Percentiles rank a stretch among this genome's conserved stretches.
Conservation (phyloP, 2,888 invertebrate genomes). For the Dynastes grantii region DNA sequence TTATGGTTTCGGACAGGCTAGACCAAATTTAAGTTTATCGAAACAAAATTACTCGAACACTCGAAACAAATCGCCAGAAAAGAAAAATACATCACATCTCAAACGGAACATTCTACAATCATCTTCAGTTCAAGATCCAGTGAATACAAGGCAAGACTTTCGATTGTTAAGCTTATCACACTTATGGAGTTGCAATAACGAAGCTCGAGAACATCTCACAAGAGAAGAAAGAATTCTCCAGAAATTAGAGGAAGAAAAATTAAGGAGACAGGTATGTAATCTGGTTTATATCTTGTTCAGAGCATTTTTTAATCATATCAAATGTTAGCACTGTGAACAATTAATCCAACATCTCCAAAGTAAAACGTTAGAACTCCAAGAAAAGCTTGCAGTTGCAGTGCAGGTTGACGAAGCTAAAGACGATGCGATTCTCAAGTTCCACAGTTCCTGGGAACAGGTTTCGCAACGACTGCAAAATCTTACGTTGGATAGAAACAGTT, state of each 20-base stretch:
- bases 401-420: constrained; percentile 86
- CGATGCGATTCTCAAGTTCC: constrained; percentile 77
- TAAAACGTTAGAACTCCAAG: constrained; percentile 83
- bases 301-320: not conserved
- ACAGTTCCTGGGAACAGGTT: constrained; percentile 76
- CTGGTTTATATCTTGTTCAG: no score
- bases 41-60: not conserved
- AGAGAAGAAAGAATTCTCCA: constrained; percentile 60
- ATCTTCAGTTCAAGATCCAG: not conserved
- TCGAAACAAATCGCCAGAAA: not conserved
- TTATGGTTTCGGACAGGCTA: constrained; percentile 5
- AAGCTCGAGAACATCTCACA: constrained; percentile 36
- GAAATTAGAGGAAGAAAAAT: constrained; percentile 83
- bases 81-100: not conserved
- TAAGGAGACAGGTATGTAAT: constrained; percentile 80
- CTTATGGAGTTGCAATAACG: constrained; percentile 74
- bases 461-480: constrained; percentile 64
- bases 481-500: constrained; percentile 64
- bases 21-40: constrained; percentile 10
- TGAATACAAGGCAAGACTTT: not conserved
- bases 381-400: constrained; percentile 84
- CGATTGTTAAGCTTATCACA: constrained; percentile 75
- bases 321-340: constrained; percentile 80
- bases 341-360: constrained; percentile 83
- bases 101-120: constrained; percentile 30